phyloP scores from a whole-genome alignment of 2,113 vertebrate species.

The Tragelaphus buxtoni region DNA sequence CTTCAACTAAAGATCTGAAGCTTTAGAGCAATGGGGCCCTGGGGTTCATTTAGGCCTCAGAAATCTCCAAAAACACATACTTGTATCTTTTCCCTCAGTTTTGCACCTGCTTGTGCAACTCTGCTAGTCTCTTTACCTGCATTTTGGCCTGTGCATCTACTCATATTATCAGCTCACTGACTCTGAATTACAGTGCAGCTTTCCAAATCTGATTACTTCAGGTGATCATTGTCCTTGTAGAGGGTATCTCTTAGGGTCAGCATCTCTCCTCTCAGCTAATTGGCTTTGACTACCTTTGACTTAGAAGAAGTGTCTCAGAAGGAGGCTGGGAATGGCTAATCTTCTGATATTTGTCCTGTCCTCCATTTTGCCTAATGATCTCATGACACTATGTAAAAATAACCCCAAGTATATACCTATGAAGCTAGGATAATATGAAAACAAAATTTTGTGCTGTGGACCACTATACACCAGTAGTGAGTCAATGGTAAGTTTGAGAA shows the following conservation, averaged over 20 bases:
- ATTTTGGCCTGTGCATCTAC: not conserved
- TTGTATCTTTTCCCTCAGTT: not conserved
- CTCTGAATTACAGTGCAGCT: not conserved
- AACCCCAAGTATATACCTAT: not conserved
- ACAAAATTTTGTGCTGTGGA: not conserved
- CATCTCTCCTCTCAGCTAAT: not conserved
- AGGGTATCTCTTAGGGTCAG: not conserved
- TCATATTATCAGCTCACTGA: not conserved
- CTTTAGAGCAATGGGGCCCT: not conserved
- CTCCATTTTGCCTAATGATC: not conserved
- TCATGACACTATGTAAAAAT: not conserved
- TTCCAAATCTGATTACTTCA: not conserved
- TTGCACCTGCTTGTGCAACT: not conserved
- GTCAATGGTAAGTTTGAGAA: not conserved
- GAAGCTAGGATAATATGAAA: not conserved
- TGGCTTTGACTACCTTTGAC: not conserved
- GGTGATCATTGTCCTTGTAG: not conserved
- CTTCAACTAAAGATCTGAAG: not conserved
- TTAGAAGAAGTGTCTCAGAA: not conserved
- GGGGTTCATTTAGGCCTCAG: not conserved
- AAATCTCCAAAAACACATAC: not conserved
- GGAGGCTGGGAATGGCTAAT: not conserved
- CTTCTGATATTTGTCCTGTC: not conserved
- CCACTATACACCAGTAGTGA: not conserved
- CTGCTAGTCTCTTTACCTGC: not conserved